Evolutionary conservation across 2,888 invertebrate genomes (phyloP).

Genomic region (Empis livida): DNA sequence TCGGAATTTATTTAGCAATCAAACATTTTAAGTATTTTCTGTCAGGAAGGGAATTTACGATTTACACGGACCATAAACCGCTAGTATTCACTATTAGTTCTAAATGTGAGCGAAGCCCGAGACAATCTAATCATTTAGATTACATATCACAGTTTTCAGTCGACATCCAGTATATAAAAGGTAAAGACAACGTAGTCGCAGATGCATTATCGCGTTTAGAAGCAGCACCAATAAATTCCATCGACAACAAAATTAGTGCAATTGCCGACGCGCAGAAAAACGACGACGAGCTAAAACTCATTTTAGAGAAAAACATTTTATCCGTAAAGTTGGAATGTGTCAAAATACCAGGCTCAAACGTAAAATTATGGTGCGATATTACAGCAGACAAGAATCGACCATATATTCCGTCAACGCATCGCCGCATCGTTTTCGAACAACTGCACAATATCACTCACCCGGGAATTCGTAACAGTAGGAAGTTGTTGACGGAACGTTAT

Average conservation of each 20-base stretch:
- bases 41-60: background rate
- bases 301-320: background rate
- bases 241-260: background rate
- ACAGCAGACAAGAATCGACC: slow-evolving; percentile 8
- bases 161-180: background rate
- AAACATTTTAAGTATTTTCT: slow-evolving; percentile 4
- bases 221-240: background rate
- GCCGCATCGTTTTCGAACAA: background rate
- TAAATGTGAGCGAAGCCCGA: background rate
- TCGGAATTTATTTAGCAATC: slow-evolving; percentile 16
- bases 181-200: background rate
- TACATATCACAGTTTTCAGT: background rate
- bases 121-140: background rate
- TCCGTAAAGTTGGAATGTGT: background rate
- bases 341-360: background rate
- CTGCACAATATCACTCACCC: slow-evolving; percentile 8
- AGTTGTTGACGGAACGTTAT: slow-evolving; percentile 14
- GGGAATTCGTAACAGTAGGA: slow-evolving; percentile 11
- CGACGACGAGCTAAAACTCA: background rate
- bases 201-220: background rate
- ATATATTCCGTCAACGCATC: slow-evolving; percentile 10
- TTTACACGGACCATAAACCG: slow-evolving; percentile 5
- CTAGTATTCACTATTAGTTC: background rate
- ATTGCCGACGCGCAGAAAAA: background rate
- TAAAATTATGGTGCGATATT: background rate